Evolutionary conservation across 2,888 invertebrate species (phyloP), one percentile per base, ranked within the genome.

Genomic region (Campaea margaritaria): DNA sequence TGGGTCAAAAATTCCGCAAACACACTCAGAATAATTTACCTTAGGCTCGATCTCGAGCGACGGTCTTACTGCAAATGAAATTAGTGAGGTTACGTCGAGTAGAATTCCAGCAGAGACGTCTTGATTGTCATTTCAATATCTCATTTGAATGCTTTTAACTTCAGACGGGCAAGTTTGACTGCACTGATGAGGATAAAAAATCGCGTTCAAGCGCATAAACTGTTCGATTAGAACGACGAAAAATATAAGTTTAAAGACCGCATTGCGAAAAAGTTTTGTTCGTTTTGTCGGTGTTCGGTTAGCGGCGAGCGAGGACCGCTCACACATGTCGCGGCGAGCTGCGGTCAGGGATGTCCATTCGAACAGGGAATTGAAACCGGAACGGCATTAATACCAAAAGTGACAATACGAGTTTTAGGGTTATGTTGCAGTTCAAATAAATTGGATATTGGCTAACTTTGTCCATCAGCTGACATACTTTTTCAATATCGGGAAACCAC

Each of bases 201-300:
- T 5, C 21, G 21, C 21, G 21, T 21, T 21, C 21, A 21, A 21
- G 21, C 21, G 65, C 66, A 75, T 74, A 76, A 82, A 78, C 74
- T 73, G 73, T 75, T 79, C 73, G 78, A 83, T 82, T 79, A 78
- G 69, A 77, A 73, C 68, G 68, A 72, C 73, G 75, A 80, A 82
- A 83, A 83, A 79, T 61, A 74, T 78, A 79, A 83, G 83, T 85
- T 86, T 83, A 85, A 84, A 84, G 83, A 85, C 86, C 83, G 90
- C 87, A 89, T 80, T 86, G 88, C 85, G 88, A 87, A 86, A 89
- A 87, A 87, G 76, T 88, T 89, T 85, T 83, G 75, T 76, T 78
- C 82, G 78, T 83, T 85, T 85, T 83, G 79, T 75, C 71, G 75
- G 71, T 70, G 48, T 70, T 71, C 67, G 67, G 66, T 70, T 72